Evolutionary conservation across 2,888 invertebrate species (phyloP), one percentile per base, ranked within the genome.

Genomic region (Tenthredo livida): DNA sequence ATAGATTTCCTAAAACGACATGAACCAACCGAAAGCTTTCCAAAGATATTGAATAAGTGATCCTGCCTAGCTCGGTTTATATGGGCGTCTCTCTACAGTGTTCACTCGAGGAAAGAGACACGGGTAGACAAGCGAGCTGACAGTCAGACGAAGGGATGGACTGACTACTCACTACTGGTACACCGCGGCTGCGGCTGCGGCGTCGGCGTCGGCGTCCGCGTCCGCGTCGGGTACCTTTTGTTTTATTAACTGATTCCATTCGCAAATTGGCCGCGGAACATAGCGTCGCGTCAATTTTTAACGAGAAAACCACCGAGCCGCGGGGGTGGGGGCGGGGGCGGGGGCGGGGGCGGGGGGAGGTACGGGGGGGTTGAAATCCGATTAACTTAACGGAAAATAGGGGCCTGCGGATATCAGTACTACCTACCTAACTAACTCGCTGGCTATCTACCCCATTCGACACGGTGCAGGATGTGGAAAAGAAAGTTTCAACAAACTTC

Each of bases 221-320:
- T 40, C 72, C n/a, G 43, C 43, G 17, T 40, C 40, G 47, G 29
- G n/a, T 47, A 25, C 47, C 47, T 75, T 80, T 78, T 84, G 78
- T 78, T 84, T 84, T 84, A 84, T 84, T 84, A 84, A 84, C 25
- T n/a, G 77, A 67, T 67, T 84, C 84, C 40, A 84, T 84, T 84
- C 67, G 78, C 84, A 80, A 84, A 84, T 84, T 84, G 77, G 78
- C 84, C 43, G 78, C 65, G 43, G 40, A 80, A 80, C 80, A 80
- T 40, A 40, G 80, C 10, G 61, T 4, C 3, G 65, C 12, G 15
- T 84, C 29, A 84, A 84, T 75, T 61, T 33, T 78, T 78, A 65
- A 84, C 47, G 84, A 65, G 84, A 40, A 29, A 77, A 9, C n/a
- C 17, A 47, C 33, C 0, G n/a, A n/a, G 29, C 5, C 29, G 47